Evolutionary conservation across 1,140 invertebrate genomes (phyloP).

Genomic region (Armadillidium nasatum): DNA sequence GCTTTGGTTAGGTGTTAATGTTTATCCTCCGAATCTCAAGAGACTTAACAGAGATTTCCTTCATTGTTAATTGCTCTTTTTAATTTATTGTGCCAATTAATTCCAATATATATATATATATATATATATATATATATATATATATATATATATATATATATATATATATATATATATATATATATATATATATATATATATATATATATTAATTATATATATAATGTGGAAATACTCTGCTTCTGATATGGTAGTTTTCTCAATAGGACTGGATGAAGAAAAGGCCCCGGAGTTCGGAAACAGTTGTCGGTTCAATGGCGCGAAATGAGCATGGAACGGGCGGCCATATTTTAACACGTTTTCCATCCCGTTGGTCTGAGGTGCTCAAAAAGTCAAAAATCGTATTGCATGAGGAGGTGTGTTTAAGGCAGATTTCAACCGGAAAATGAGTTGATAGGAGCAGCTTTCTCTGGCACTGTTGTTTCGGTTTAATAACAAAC

Average conservation of each 20-base stretch:
- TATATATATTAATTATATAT: conserved; percentile 5
- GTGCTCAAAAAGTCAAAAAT: not conserved
- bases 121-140: conserved; percentile 18
- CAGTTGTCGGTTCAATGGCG: conserved; percentile 2
- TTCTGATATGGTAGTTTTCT: not conserved
- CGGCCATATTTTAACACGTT: not conserved
- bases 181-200: conserved; percentile 9
- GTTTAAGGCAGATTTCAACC: not conserved
- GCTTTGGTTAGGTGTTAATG: not conserved
- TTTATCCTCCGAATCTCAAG: conserved; percentile 2
- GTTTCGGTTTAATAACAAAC: not conserved
- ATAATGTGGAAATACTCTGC: not conserved
- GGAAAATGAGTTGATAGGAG: not conserved
- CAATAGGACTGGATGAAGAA: not conserved
- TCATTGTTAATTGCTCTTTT: not conserved
- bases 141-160: not conserved
- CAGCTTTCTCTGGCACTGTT: not conserved
- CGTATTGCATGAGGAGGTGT: not conserved
- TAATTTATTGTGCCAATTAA: not conserved
- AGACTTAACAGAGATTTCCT: not conserved
- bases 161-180: not conserved
- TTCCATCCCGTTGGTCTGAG: not conserved
- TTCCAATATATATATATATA: conserved; percentile 6
- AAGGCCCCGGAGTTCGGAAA: not conserved
- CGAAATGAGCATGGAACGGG: not conserved